A percentile compares a stretch with the other conserved stretches of the same genome.
Conservation (phyloP, 2,888 invertebrate species). For the Petrolisthes cinctipes region DNA sequence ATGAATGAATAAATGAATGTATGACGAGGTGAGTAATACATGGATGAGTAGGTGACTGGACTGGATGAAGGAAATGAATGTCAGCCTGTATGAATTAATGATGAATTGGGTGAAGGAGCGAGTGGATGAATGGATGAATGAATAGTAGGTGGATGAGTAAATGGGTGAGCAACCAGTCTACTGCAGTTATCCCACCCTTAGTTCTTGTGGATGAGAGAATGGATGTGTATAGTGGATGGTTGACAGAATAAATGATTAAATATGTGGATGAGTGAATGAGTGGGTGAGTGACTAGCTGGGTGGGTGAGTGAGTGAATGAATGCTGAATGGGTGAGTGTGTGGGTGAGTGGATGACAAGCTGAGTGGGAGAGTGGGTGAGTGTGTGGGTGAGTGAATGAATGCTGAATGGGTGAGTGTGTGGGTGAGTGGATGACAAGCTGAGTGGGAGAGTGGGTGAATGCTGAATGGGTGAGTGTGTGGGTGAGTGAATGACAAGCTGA, state of each 20-base stretch:
- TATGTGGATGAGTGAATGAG: neutral
- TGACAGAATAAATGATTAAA: neutral
- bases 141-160: neutral
- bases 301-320: neutral
- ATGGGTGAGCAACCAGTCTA: neutral
- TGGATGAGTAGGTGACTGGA: neutral
- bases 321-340: neutral
- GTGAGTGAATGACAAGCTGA: neutral
- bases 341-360: neutral
- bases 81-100: neutral
- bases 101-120: neutral
- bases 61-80: neutral
- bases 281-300: neutral
- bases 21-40: slow-evolving; percentile 4
- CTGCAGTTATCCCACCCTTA: neutral
- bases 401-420: neutral
- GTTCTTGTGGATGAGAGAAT: neutral
- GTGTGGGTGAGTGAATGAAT: neutral
- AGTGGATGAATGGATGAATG: neutral
- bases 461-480: neutral
- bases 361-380: neutral
- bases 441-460: neutral
- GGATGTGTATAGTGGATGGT: neutral
- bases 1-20: slow-evolving; percentile 36
- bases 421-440: neutral